Evolutionary conservation across 2,113 vertebrate species (phyloP).

Genomic region (Albula glossodonta): DNA sequence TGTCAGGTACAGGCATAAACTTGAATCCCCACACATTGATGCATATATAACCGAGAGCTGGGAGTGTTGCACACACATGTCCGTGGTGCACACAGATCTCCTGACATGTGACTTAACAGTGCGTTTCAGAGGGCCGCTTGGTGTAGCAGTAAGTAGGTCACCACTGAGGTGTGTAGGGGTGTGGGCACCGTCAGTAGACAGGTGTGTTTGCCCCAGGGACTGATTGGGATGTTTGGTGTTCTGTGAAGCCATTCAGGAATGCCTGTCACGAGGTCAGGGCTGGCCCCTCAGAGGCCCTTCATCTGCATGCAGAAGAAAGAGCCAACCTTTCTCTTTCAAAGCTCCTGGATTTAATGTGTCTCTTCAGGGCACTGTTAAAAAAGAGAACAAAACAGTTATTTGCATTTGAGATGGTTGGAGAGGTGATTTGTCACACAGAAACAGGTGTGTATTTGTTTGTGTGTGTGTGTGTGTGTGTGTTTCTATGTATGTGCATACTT

Average conservation of each 20-base stretch:
- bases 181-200: not conserved
- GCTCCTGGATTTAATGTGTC: not conserved
- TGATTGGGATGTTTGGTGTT: not conserved
- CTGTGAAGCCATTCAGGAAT: not conserved
- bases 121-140: not conserved
- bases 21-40: not conserved
- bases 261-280: not conserved
- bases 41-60: not conserved
- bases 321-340: no score
- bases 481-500: conserved; percentile 14
- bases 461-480: not conserved
- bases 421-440: not conserved
- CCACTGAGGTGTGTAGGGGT: not conserved
- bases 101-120: not conserved
- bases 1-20: not conserved
- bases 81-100: not conserved
- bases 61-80: not conserved
- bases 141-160: not conserved
- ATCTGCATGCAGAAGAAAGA: not conserved
- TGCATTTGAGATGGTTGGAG: not conserved
- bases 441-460: not conserved
- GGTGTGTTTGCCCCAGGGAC: no score
- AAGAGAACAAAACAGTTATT: not conserved
- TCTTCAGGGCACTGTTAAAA: not conserved
- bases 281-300: no score